Evolutionary conservation across 2,888 invertebrate genomes (phyloP).

Genomic region (Seira ritae): DNA sequence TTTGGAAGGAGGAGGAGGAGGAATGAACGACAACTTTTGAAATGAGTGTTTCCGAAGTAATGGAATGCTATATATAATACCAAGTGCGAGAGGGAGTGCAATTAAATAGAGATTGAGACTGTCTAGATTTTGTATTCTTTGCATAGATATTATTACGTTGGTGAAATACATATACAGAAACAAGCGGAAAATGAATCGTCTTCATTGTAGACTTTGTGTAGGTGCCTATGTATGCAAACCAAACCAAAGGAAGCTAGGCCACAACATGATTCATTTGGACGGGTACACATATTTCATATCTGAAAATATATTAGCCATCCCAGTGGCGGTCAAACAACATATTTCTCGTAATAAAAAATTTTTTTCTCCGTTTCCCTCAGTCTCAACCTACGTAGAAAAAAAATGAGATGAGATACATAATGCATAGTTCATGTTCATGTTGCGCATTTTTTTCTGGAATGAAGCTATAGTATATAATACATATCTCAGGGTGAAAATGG

Average conservation of each 20-base stretch:
- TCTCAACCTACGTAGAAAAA: background rate
- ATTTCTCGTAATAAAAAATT: background rate
- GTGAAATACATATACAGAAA: no score
- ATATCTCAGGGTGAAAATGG: constrained; percentile 38
- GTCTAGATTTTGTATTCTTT: no score
- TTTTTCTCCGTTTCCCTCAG: background rate
- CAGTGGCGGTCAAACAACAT: constrained; percentile 10
- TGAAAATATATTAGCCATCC: constrained; percentile 24
- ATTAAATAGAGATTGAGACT: no score
- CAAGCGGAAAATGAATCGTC: no score
- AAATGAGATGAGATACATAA: constrained; percentile 43
- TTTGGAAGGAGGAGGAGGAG: no score
- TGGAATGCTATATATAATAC: no score
- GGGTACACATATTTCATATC: constrained; percentile 22
- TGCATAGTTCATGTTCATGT: constrained; percentile 17
- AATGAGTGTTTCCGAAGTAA: no score
- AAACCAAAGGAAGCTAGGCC: background rate
- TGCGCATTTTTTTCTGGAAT: constrained; percentile 43
- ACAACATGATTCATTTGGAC: constrained; percentile 32
- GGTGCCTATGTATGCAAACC: no score
- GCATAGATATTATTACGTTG: no score
- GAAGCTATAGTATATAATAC: constrained; percentile 26
- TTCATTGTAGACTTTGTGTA: no score
- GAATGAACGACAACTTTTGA: no score
- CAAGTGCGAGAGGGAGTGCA: no score